phyloP scores from a whole-genome alignment of 2,113 vertebrate genomes.

The Anas platyrhynchos region DNA sequence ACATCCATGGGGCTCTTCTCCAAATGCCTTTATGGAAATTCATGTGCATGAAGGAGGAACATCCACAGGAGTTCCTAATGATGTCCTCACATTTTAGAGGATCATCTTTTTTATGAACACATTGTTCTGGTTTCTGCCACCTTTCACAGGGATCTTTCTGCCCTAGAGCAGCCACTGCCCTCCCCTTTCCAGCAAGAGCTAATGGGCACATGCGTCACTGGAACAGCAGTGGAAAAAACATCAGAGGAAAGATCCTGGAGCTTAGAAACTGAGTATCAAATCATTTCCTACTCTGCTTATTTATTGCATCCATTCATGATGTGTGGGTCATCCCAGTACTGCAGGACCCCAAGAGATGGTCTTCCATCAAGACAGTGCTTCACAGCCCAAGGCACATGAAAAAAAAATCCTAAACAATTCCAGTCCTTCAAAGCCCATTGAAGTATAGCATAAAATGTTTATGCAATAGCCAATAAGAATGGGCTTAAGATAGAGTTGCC shows the following conservation, averaged over 20 bases:
- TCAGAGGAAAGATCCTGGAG: background rate
- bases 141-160: background rate
- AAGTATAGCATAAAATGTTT: background rate
- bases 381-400: background rate
- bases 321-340: background rate
- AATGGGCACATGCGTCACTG: background rate
- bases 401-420: background rate
- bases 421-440: background rate
- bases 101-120: background rate
- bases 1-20: background rate
- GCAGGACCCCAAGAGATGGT: background rate
- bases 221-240: background rate
- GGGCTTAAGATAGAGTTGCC: background rate
- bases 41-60: background rate
- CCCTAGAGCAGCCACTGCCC: background rate
- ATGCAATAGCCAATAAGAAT: background rate
- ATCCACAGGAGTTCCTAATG: background rate
- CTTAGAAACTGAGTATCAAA: background rate
- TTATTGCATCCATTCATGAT: background rate
- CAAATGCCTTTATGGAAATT: background rate
- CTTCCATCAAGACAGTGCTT: background rate
- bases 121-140: background rate
- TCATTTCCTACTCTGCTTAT: background rate
- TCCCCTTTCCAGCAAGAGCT: background rate
- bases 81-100: background rate